A percentile compares a stretch with the other conserved stretches of the same genome.
phyloP scores from a whole-genome alignment of 2,113 vertebrate genomes.

The Myxocyprinus asiaticus region DNA sequence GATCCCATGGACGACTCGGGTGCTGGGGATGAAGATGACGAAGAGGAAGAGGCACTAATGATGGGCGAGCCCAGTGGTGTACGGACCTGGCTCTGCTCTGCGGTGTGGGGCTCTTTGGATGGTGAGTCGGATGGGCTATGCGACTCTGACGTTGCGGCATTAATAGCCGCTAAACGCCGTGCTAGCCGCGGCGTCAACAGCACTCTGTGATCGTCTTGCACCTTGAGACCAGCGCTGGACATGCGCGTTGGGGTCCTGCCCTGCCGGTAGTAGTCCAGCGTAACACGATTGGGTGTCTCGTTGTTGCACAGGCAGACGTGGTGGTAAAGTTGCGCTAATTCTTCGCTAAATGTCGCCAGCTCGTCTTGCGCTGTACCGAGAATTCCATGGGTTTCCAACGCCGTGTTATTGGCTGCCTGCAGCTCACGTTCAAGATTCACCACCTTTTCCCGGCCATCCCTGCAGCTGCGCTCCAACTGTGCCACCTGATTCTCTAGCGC shows the following conservation, averaged over 20 bases:
- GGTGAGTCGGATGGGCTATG: conserved; percentile 76
- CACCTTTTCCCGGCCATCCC: conserved; percentile 84
- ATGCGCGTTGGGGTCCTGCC: conserved; percentile 85
- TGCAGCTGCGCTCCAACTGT: conserved; percentile 80
- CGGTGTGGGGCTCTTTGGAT: conserved; percentile 77
- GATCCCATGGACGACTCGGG: conserved; percentile 79
- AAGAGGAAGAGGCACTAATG: conserved; percentile 89
- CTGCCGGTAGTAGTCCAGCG: conserved; percentile 96
- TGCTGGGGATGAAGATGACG: conserved; percentile 81
- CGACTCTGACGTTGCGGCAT: conserved; percentile 73
- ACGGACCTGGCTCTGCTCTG: conserved; percentile 72
- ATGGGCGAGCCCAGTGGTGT: conserved; percentile 84
- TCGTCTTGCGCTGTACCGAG: conserved; percentile 91
- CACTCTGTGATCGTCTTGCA: conserved; percentile 86
- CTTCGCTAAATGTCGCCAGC: conserved; percentile 91
- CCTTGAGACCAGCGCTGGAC: conserved; percentile 79
- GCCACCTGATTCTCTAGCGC: conserved; percentile 82
- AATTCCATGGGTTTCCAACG: conserved; percentile 84
- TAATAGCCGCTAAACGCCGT: conserved; percentile 73
- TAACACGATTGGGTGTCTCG: conserved; percentile 93
- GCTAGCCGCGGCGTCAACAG: conserved; percentile 89
- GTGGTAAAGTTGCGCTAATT: conserved; percentile 96
- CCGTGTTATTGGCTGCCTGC: conserved; percentile 76
- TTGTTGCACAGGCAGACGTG: conserved; percentile 98
- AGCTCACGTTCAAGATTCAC: conserved; percentile 82